phyloP scores from a whole-genome alignment of 2,888 invertebrate genomes.

The Apamea monoglypha region DNA sequence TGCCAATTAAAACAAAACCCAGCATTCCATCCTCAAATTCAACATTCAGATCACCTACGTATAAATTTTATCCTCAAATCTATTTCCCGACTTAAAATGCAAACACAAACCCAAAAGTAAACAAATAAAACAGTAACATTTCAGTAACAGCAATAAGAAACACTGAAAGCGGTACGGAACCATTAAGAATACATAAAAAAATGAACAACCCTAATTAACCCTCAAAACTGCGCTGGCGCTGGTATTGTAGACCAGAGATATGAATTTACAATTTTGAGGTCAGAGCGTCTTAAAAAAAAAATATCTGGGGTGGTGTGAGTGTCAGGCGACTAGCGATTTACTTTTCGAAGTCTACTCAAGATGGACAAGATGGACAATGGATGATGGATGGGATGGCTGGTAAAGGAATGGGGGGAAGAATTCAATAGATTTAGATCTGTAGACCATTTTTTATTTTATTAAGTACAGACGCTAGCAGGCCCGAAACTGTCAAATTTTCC shows the following conservation, averaged over 20 bases:
- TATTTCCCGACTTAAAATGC: neutral
- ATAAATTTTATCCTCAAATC: neutral
- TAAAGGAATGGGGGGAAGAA: too few species aligned
- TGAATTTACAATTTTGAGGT: slow-evolving; percentile 64
- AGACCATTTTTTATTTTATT: too few species aligned
- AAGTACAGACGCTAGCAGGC: too few species aligned
- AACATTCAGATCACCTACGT: neutral
- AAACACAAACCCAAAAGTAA: slow-evolving; percentile 10
- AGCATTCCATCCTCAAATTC: neutral
- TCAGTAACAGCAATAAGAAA: slow-evolving; percentile 50
- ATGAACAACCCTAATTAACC: slow-evolving; percentile 57
- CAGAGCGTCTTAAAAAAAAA: slow-evolving; percentile 53
- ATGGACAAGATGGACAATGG: too few species aligned
- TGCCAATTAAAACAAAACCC: neutral
- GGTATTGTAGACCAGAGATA: slow-evolving; percentile 59
- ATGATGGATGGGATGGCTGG: too few species aligned
- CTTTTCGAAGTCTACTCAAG: neutral
- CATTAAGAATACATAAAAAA: slow-evolving; percentile 59
- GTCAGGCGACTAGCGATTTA: neutral
- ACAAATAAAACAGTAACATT: slow-evolving; percentile 39
- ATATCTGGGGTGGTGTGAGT: slow-evolving; percentile 15
- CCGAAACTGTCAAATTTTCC: too few species aligned
- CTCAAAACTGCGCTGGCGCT: slow-evolving; percentile 51
- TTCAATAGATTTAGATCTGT: too few species aligned
- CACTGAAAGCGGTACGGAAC: slow-evolving; percentile 43